phyloP scores from a whole-genome alignment of 2,888 invertebrate species.

The Eupithecia subfuscata region DNA sequence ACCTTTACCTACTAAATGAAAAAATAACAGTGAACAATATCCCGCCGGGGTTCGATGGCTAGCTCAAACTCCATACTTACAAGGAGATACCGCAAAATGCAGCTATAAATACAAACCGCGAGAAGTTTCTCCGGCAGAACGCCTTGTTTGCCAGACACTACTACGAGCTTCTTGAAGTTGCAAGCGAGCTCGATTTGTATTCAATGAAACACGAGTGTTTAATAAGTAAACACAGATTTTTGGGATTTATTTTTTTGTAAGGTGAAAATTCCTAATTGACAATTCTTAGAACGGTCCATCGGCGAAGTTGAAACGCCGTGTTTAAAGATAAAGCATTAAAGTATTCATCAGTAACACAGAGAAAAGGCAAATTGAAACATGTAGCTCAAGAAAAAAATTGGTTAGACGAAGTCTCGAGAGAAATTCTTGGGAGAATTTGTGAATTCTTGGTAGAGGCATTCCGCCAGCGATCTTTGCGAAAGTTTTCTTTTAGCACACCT shows the following conservation, averaged over 20 bases:
- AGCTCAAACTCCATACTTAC: not conserved
- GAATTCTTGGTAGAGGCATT: conserved; percentile 19
- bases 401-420: not conserved
- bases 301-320: not conserved
- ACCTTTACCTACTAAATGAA: no score
- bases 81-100: not conserved
- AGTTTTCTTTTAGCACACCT: conserved; percentile 45
- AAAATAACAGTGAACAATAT: no score
- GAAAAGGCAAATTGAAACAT: not conserved
- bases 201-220: not conserved
- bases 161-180: not conserved
- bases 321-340: not conserved
- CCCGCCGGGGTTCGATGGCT: not conserved
- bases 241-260: not conserved
- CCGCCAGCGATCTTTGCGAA: conserved; percentile 42
- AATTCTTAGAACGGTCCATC: not conserved
- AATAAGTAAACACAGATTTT: not conserved
- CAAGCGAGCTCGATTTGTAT: not conserved
- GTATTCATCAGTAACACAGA: not conserved
- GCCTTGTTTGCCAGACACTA: not conserved
- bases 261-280: not conserved
- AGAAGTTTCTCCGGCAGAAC: conserved; percentile 1
- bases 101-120: not conserved
- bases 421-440: not conserved
- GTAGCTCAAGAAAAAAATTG: not conserved